Evolutionary conservation across 2,888 invertebrate species (phyloP).

Genomic region (Pristionchus japonicus): DNA sequence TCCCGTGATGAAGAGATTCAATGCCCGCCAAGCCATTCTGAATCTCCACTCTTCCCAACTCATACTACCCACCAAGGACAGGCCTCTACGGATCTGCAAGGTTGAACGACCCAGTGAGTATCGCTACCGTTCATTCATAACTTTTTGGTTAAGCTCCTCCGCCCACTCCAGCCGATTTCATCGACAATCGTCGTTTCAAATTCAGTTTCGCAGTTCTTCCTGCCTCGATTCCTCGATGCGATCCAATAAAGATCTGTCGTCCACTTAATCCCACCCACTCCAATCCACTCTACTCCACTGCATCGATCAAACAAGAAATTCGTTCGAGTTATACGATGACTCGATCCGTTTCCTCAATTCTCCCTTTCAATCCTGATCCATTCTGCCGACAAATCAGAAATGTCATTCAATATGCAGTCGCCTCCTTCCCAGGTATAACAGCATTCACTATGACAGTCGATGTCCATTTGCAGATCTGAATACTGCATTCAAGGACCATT

Average conservation of each 20-base stretch:
- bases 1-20: neutral
- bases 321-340: neutral
- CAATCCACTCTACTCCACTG: slow-evolving; percentile 2
- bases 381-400: neutral
- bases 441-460: neutral
- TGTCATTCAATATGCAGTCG: neutral
- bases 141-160: neutral
- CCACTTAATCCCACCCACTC: slow-evolving; percentile 11
- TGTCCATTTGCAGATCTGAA: neutral
- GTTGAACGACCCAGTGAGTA: slow-evolving; percentile 14
- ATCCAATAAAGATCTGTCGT: slow-evolving; percentile 8
- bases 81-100: neutral
- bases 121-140: neutral
- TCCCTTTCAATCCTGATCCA: neutral
- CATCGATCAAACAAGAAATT: neutral
- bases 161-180: neutral
- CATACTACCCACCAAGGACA: neutral
- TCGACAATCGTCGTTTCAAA: slow-evolving; percentile 16
- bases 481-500: neutral
- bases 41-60: neutral
- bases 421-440: neutral
- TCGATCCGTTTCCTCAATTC: slow-evolving; percentile 11
- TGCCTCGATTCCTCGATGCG: neutral
- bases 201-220: slow-evolving; percentile 29
- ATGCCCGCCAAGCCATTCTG: neutral